These are phyloP conservation scores for Caenorhabditis zanzibari DNA, from an alignment of 2,888 invertebrate genomes.

Conservation along the genomic window DNA sequence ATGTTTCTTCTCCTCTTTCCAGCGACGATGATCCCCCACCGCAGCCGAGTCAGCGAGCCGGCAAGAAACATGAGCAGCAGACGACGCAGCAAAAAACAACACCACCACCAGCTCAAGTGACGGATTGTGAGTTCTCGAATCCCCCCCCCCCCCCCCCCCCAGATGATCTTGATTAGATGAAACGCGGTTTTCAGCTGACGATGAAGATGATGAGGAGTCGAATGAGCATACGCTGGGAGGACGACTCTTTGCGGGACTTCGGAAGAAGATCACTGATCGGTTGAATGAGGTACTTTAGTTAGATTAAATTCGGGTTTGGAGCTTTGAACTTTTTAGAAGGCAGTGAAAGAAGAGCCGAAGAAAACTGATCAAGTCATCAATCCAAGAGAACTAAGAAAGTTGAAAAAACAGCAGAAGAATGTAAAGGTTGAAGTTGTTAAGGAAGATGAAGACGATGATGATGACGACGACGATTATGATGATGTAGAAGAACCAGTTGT, in stretches of 20 bases:
- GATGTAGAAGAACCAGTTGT: conserved; percentile 60
- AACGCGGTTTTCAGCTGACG: conserved; percentile 47
- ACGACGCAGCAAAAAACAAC: conserved; percentile 47
- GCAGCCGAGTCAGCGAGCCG: conserved; percentile 32
- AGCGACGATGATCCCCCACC: conserved; percentile 54
- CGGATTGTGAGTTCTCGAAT: conserved; percentile 44
- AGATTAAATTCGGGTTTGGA: not conserved
- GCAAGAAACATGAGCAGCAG: conserved; percentile 52
- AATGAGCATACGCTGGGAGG: conserved; percentile 67
- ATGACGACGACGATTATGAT: conserved; percentile 66
- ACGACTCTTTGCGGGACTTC: conserved; percentile 70
- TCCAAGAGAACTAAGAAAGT: conserved; percentile 49
- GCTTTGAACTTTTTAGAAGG: conserved; percentile 36
- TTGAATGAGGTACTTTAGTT: conserved; percentile 45
- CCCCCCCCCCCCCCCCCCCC: too few species aligned
- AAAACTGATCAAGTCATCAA: conserved; percentile 48
- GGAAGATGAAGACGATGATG: conserved; percentile 52
- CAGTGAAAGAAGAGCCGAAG: conserved; percentile 53
- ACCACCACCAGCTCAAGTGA: conserved; percentile 43
- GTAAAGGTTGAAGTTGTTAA: conserved; percentile 29
- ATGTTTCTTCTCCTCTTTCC: conserved; percentile 9
- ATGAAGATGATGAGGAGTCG: conserved; percentile 71
- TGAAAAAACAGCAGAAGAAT: conserved; percentile 55
- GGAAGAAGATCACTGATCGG: conserved; percentile 70
- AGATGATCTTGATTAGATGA: conserved; percentile 7